These are phyloP conservation scores for Nemotelus pantherinus DNA, from an alignment of 2,888 invertebrate species.

Conservation along the genomic window DNA sequence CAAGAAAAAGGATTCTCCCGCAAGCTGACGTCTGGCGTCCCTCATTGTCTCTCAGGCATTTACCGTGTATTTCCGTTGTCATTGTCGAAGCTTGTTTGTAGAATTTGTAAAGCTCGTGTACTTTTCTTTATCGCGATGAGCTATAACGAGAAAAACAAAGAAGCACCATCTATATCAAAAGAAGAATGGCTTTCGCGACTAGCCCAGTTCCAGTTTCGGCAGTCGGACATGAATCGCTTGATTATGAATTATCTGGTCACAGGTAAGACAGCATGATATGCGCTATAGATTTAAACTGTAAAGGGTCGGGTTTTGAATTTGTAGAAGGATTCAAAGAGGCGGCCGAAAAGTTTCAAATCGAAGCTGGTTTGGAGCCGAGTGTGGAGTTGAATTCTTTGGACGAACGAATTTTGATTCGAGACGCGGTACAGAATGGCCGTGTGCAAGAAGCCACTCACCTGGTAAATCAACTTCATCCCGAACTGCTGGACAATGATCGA, in stretches of 20 bases:
- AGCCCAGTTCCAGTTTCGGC: conserved; percentile 76
- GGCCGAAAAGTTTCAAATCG: conserved; percentile 94
- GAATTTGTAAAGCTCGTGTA: conserved; percentile 1
- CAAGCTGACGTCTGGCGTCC: conserved; percentile 33
- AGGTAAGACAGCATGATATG: conserved; percentile 68
- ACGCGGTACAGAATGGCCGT: conserved; percentile 91
- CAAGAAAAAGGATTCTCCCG: conserved; percentile 21
- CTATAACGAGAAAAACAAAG: conserved; percentile 62
- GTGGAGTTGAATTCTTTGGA: conserved; percentile 87
- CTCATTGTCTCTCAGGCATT: conserved; percentile 31
- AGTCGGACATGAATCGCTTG: conserved; percentile 94
- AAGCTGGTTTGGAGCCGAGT: conserved; percentile 85
- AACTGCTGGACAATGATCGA: conserved; percentile 92
- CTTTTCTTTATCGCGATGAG: conserved; percentile 59
- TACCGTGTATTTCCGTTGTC: conserved; percentile 9
- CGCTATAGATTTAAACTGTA: background rate
- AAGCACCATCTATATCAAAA: conserved; percentile 57
- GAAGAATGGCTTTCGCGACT: conserved; percentile 64
- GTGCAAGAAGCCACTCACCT: conserved; percentile 93
- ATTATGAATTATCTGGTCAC: conserved; percentile 99
- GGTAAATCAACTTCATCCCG: conserved; percentile 94
- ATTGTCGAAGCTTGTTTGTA: background rate
- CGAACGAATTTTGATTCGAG: conserved; percentile 89
- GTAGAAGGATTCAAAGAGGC: conserved; percentile 95
- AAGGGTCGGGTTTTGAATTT: conserved; percentile 51